Evolutionary conservation across 53 echinoderm and acorn worm genomes (phyloP).

Genomic region (Luidia sarsii): DNA sequence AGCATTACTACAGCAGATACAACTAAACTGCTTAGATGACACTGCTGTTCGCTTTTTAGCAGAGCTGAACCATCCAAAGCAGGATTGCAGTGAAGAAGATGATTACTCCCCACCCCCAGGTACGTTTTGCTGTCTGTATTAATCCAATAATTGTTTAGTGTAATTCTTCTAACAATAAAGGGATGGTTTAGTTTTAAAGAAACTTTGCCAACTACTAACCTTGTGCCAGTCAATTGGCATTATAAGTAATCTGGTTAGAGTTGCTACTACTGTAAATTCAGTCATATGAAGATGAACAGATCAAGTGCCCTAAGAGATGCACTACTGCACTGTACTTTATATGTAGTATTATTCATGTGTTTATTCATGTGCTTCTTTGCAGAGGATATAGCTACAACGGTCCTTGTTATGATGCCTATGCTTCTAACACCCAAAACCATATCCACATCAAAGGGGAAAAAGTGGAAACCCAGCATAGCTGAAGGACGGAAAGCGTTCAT

Average conservation of each 20-base stretch:
- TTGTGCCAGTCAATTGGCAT: too few species aligned
- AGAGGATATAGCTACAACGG: conserved; percentile 16
- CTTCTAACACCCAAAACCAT: conserved; percentile 5
- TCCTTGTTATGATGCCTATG: conserved; percentile 15
- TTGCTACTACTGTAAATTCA: not conserved
- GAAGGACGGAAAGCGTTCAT: conserved; percentile 12
- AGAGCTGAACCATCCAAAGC: conserved; percentile 6
- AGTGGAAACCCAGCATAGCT: conserved; percentile 7
- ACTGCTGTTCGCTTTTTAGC: conserved; percentile 15
- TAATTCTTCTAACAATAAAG: not conserved
- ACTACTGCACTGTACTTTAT: conserved; percentile 7
- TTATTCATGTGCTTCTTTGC: conserved; percentile 16
- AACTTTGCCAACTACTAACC: not conserved
- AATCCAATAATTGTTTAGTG: not conserved
- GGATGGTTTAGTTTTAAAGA: conserved; percentile 7
- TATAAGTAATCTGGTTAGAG: not conserved
- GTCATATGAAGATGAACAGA: not conserved
- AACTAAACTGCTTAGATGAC: not conserved
- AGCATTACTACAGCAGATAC: conserved; percentile 5
- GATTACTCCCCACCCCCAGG: conserved; percentile 9
- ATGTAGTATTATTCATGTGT: not conserved
- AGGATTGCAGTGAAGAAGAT: not conserved
- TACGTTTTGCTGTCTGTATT: conserved; percentile 13
- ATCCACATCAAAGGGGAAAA: conserved; percentile 1
- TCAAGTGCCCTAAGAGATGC: not conserved